A percentile compares a stretch with the other conserved stretches of the same genome.
Conservation (phyloP, 2,113 vertebrate species). For the Perccottus glenii region DNA sequence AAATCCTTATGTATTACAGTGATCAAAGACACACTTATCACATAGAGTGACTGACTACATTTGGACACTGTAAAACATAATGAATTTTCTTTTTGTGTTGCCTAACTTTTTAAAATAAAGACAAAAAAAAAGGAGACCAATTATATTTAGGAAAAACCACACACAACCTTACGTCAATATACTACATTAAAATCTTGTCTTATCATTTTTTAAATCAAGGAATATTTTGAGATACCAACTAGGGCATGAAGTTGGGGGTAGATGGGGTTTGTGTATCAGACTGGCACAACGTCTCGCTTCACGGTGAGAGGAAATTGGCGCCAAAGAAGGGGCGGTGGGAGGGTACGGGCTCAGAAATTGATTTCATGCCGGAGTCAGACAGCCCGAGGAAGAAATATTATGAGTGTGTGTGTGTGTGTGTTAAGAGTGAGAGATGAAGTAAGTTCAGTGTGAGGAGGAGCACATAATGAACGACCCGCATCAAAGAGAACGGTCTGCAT, state of each 20-base stretch:
- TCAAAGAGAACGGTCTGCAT: constrained; percentile 66
- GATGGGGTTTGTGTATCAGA: constrained; percentile 41
- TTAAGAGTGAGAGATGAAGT: constrained; percentile 24
- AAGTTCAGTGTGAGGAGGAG: constrained; percentile 46
- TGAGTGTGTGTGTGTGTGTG: constrained; percentile 45
- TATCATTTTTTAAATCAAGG: neutral
- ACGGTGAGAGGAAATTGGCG: constrained; percentile 68
- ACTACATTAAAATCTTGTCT: too few relatives aligned
- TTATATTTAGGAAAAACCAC: too few relatives aligned
- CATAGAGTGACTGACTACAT: constrained; percentile 12
- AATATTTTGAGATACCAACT: constrained; percentile 46
- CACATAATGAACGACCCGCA: constrained; percentile 59
- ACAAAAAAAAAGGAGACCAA: too few relatives aligned
- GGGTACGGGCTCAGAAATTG: constrained; percentile 67
- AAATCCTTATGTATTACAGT: constrained; percentile 21
- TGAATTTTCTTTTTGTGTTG: neutral
- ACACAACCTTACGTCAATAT: too few relatives aligned
- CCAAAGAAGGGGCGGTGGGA: constrained; percentile 52
- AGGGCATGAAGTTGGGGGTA: constrained; percentile 36
- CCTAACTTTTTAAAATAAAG: too few relatives aligned
- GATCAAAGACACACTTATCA: constrained; percentile 43
- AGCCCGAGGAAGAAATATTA: constrained; percentile 59
- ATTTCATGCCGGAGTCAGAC: constrained; percentile 79
- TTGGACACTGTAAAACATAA: constrained; percentile 9
- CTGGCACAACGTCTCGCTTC: constrained; percentile 73